Evolutionary conservation across 2,797 vertebrate species (phyloP), one percentile per base, ranked within the genome.

Genomic region (Falco cherrug): DNA sequence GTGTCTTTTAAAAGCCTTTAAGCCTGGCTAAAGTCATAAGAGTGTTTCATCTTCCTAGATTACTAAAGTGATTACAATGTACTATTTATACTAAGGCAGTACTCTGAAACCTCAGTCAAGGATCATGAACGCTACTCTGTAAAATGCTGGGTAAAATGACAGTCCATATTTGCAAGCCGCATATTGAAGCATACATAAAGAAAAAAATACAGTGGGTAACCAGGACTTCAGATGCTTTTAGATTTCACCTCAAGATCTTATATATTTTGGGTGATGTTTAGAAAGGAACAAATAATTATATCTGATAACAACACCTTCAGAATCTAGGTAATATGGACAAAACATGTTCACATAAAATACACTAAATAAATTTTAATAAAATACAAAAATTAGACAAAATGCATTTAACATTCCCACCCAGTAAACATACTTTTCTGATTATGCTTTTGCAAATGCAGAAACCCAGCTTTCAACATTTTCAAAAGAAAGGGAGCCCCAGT

Each of bases 1-100:
- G 24, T 59, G 11, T 37, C 81, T 89, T 87, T 81, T 84, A 56
- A 95, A 94, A 94, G 70, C 86, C 86, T 87, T 83, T 96, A 95
- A 96, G 22, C 61, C 75, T 61, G 82, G 21, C 31, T 87, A 53
- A 77, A 86, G 54, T 71, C 83, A 6, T 88, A 87, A 69, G 35
- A 90, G 28, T 37, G 47, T 53, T 93, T 94, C 60, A 88, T 95
- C 80, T 70, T 90, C 45, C 67, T 85, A 93, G 93, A 91, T 95
- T 91, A 95, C 14, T 41, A 35, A 83, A 59, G 50, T 29, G 78
- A 93, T 95, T 94, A 90, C 47, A 17, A 26, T 29, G 53, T 57
- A 39, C 90, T 92, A 71, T 95, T 95, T 93, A 93, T 95, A 78
- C 26, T 61, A 59, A 84, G 24, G 39, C 29, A 80, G 31, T 64